phyloP scores from a whole-genome alignment of 2,888 invertebrate species.

The Drosophila buzzatii region DNA sequence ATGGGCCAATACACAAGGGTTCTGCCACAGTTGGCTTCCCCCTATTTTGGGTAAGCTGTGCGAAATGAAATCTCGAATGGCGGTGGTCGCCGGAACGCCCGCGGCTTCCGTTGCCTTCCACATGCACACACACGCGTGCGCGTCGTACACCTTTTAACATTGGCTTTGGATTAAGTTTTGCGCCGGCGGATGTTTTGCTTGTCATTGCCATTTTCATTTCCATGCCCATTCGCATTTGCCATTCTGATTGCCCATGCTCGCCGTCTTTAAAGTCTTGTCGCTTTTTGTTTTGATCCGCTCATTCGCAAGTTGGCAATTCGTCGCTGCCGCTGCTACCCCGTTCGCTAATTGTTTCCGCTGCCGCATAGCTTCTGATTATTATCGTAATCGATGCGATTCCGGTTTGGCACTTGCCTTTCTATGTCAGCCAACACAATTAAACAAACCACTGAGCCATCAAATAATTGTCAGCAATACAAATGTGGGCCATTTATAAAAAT shows the following conservation, averaged over 20 bases:
- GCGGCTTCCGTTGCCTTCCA: slow-evolving; percentile 55
- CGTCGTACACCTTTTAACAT: slow-evolving; percentile 36
- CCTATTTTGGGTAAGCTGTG: slow-evolving; percentile 30
- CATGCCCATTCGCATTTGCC: slow-evolving; percentile 30
- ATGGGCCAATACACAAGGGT: slow-evolving; percentile 58
- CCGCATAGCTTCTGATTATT: slow-evolving; percentile 55
- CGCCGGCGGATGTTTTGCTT: slow-evolving; percentile 72
- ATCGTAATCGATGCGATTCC: slow-evolving; percentile 73
- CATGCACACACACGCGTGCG: slow-evolving; percentile 3
- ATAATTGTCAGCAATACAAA: slow-evolving; percentile 38
- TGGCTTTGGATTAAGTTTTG: slow-evolving; percentile 47
- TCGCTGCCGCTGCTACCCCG: slow-evolving; percentile 12
- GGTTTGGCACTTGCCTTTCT: slow-evolving; percentile 69
- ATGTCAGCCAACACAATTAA: slow-evolving; percentile 54
- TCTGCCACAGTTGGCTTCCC: slow-evolving; percentile 33
- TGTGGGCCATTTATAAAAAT: slow-evolving; percentile 63
- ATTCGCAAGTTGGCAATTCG: slow-evolving; percentile 59
- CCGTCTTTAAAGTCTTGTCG: slow-evolving; percentile 31
- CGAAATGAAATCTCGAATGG: slow-evolving; percentile 41
- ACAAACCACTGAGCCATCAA: slow-evolving; percentile 9
- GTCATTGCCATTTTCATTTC: slow-evolving; percentile 42
- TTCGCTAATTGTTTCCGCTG: slow-evolving; percentile 76
- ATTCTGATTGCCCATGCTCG: slow-evolving; percentile 19
- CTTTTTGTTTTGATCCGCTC: slow-evolving; percentile 77
- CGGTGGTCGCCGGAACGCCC: slow-evolving; percentile 22